Evolutionary conservation across 2,113 vertebrate genomes (phyloP).

Genomic region (Lanius collurio): DNA sequence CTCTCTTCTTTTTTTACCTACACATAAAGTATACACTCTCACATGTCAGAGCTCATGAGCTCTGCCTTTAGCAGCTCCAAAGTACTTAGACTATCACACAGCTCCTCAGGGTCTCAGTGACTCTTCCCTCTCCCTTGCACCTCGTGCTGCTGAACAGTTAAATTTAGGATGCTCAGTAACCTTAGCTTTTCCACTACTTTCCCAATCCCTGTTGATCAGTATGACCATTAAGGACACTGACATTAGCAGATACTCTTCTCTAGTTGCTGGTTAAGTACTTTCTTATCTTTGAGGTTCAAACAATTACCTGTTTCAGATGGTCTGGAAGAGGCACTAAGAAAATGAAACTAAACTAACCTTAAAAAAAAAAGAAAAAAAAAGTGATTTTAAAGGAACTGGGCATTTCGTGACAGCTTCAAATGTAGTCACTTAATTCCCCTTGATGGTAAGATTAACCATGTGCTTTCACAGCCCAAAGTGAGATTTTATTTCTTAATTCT

Average conservation of each 20-base stretch:
- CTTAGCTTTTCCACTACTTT: not conserved
- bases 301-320: not conserved
- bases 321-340: not conserved
- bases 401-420: not conserved
- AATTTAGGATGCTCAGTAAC: not conserved
- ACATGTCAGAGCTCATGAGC: not conserved
- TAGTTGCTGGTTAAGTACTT: not conserved
- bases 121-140: not conserved
- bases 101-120: not conserved
- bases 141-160: rapidly evolving
- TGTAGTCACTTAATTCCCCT: not conserved
- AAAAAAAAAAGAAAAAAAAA: not conserved
- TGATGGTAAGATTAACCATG: not conserved
- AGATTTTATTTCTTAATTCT: not conserved
- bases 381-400: not conserved
- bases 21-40: not conserved
- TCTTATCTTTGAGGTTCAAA: not conserved
- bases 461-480: not conserved
- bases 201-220: not conserved
- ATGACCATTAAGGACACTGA: not conserved
- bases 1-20: not conserved
- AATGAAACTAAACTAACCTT: not conserved
- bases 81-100: not conserved
- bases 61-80: not conserved
- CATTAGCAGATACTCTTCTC: not conserved